A percentile compares a stretch with the other conserved stretches of the same genome.
phyloP scores from a whole-genome alignment of 2,888 invertebrate genomes.

The Calameuta filiformis region DNA sequence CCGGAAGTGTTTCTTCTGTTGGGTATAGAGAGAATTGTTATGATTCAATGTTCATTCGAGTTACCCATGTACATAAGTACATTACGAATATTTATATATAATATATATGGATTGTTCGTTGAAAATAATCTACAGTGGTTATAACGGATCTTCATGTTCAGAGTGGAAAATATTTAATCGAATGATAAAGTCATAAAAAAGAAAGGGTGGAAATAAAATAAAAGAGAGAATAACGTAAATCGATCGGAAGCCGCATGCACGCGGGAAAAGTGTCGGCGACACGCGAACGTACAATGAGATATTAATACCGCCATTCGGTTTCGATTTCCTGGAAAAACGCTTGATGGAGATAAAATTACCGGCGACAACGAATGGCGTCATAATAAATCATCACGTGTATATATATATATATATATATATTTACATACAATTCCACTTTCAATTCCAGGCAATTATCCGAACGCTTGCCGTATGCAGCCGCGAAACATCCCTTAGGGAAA shows the following conservation, averaged over 20 bases:
- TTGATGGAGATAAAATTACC: constrained; percentile 60
- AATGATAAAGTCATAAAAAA: not conserved
- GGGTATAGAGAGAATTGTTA: not conserved
- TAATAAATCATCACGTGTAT: constrained; percentile 49
- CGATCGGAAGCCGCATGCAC: constrained; percentile 51
- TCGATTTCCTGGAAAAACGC: constrained; percentile 62
- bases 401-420: not conserved
- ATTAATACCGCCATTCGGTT: constrained; percentile 62
- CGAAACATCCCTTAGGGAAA: not conserved
- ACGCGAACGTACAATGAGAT: constrained; percentile 59
- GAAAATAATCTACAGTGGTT: not conserved
- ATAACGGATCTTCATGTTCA: not conserved
- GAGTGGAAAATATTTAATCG: not conserved
- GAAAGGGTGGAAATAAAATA: constrained; percentile 31
- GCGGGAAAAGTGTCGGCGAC: constrained; percentile 57
- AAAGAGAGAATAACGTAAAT: constrained; percentile 45
- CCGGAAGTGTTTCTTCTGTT: not conserved
- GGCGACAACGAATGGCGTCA: constrained; percentile 49
- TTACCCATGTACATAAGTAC: not conserved
- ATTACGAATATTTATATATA: not conserved
- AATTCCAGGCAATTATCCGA: not conserved
- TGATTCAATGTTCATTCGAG: not conserved
- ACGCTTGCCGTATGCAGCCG: not conserved
- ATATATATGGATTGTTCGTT: not conserved
- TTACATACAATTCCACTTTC: not conserved